Percentiles rank a stretch among this genome's conserved stretches.
phyloP scores from a whole-genome alignment of 2,888 invertebrate genomes.

The Arctia plantaginis region DNA sequence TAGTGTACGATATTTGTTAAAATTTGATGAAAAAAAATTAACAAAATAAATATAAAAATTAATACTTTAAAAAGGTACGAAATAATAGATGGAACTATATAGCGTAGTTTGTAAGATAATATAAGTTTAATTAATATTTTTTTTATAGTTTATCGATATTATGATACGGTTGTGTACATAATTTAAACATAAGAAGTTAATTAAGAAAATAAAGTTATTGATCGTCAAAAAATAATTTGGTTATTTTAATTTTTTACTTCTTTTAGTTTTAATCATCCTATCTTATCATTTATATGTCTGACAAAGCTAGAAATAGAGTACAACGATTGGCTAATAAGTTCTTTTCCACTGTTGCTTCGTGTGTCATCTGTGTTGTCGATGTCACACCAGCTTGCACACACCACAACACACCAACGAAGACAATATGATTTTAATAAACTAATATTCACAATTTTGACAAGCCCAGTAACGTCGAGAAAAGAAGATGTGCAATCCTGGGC shows the following conservation, averaged over 20 bases:
- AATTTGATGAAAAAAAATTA: slow-evolving; percentile 44
- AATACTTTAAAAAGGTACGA: slow-evolving; percentile 69
- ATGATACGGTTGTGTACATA: slow-evolving; percentile 76
- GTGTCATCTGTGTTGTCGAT: too few relatives aligned
- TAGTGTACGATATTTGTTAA: slow-evolving; percentile 50
- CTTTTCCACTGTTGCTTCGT: too few relatives aligned
- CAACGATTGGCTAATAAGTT: too few relatives aligned
- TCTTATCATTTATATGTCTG: too few relatives aligned
- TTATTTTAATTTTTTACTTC: slow-evolving; percentile 50
- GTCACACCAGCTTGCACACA: too few relatives aligned
- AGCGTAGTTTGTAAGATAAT: slow-evolving; percentile 43
- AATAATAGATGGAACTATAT: slow-evolving; percentile 43
- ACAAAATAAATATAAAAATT: slow-evolving; percentile 55
- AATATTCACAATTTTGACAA: too few relatives aligned
- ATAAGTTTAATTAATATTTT: slow-evolving; percentile 48
- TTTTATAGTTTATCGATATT: slow-evolving; percentile 55
- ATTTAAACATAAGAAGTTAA: slow-evolving; percentile 62
- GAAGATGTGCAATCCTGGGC: too few relatives aligned
- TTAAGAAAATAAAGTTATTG: slow-evolving; percentile 78
- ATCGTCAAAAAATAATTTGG: slow-evolving; percentile 59
- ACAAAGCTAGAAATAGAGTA: too few relatives aligned
- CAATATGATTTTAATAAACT: too few relatives aligned
- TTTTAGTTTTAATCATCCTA: not conserved
- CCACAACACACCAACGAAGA: too few relatives aligned
- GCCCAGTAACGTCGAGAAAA: too few relatives aligned